phyloP scores from a whole-genome alignment of 2,113 vertebrate genomes.

The Scophthalmus maximus region DNA sequence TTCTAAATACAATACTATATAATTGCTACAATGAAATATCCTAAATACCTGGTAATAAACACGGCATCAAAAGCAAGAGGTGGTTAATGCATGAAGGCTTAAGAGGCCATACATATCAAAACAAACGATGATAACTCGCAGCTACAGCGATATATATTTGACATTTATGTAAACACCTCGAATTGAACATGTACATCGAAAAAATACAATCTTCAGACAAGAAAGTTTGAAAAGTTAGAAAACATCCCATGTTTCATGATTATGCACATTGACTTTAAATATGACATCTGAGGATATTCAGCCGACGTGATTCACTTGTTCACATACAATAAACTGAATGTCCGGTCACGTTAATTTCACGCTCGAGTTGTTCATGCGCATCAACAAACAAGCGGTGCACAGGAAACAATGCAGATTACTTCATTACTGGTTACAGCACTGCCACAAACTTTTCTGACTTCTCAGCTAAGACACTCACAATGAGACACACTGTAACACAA shows the following conservation, averaged over 20 bases:
- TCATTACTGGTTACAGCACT: constrained; percentile 54
- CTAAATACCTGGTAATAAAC: constrained; percentile 10
- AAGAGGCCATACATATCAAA: constrained; percentile 13
- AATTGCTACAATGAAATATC: constrained; percentile 19
- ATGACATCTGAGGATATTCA: constrained; percentile 23
- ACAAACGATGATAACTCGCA: constrained; percentile 19
- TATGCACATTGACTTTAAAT: constrained; percentile 44
- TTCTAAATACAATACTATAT: constrained; percentile 24
- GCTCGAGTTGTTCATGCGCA: constrained; percentile 42
- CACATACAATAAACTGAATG: too few species aligned
- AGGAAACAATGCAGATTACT: constrained; percentile 40
- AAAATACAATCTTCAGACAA: constrained; percentile 56
- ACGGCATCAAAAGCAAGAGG: constrained; percentile 15
- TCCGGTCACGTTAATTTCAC: too few species aligned
- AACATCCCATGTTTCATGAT: constrained; percentile 29
- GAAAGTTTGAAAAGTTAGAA: constrained; percentile 45
- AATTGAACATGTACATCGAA: constrained; percentile 37
- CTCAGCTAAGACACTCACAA: constrained; percentile 37
- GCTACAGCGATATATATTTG: constrained; percentile 57
- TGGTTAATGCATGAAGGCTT: constrained; percentile 6
- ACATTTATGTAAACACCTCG: constrained; percentile 30
- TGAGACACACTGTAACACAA: constrained; percentile 44
- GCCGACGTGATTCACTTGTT: constrained; percentile 26
- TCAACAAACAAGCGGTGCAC: constrained; percentile 42
- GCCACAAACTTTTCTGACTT: constrained; percentile 29